Evolutionary conservation across 2,113 vertebrate species (phyloP).

Genomic region (Hypocryptadius cinnamomeus): DNA sequence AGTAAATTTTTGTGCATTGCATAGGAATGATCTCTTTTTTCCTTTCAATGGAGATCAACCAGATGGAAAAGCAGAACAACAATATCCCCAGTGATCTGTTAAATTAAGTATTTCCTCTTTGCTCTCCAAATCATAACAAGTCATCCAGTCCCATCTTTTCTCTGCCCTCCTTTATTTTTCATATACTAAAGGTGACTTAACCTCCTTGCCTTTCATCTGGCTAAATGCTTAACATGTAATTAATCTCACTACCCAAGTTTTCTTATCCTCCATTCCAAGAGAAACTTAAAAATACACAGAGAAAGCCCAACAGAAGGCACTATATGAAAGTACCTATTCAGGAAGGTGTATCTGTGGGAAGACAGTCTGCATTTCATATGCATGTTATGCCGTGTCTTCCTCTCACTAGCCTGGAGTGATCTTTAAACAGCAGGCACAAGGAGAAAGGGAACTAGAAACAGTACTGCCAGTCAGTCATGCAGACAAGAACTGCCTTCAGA

Average conservation of each 20-base stretch:
- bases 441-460: slow-evolving; percentile 43
- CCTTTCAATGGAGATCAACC: background rate
- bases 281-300: background rate
- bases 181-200: background rate
- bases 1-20: background rate
- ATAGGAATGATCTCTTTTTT: background rate
- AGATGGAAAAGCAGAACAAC: background rate
- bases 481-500: slow-evolving; percentile 53
- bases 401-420: background rate
- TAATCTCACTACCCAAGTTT: background rate
- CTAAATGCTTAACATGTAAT: background rate
- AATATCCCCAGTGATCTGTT: background rate
- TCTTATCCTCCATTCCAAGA: background rate
- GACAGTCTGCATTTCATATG: slow-evolving; percentile 4
- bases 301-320: background rate
- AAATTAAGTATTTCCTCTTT: slow-evolving; percentile 9
- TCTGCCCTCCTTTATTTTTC: background rate
- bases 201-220: background rate
- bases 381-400: background rate
- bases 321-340: background rate
- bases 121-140: background rate
- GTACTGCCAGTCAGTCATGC: slow-evolving; percentile 37
- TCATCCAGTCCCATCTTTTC: background rate
- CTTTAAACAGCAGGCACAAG: background rate
- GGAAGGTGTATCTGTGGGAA: background rate